Conservation (phyloP, 2,113 vertebrate genomes). For the Colinus virginianus region DNA sequence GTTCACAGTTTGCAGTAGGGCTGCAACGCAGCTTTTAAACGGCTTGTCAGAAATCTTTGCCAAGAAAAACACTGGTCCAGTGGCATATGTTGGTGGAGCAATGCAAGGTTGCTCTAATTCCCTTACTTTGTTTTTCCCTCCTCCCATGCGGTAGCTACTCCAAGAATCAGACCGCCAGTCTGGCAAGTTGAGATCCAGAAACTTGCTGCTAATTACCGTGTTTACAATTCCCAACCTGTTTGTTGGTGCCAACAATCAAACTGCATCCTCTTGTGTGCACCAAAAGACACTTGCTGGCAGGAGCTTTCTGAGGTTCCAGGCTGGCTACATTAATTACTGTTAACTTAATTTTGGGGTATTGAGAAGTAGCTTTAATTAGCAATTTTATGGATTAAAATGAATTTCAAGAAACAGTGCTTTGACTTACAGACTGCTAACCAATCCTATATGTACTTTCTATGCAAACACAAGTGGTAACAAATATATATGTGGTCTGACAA, state of each 20-base stretch:
- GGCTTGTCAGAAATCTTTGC: conserved; percentile 73
- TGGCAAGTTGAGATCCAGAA: conserved; percentile 81
- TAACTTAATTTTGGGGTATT: conserved; percentile 74
- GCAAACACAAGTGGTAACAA: neutral
- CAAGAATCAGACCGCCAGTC: conserved; percentile 77
- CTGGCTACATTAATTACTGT: conserved; percentile 81
- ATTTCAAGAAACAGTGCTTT: conserved; percentile 45
- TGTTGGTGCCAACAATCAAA: conserved; percentile 79
- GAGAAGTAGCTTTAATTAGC: conserved; percentile 71
- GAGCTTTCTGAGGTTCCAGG: conserved; percentile 76
- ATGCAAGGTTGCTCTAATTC: conserved; percentile 76
- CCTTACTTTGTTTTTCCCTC: conserved; percentile 78
- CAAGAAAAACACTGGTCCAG: conserved; percentile 81
- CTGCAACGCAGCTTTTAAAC: conserved; percentile 60
- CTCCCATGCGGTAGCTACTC: conserved; percentile 71
- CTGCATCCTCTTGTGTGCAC: conserved; percentile 77
- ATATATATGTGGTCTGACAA: conserved; percentile 29
- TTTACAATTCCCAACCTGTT: conserved; percentile 83
- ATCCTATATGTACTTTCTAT: conserved; percentile 19
- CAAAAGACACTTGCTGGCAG: conserved; percentile 79
- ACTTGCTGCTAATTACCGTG: conserved; percentile 83
- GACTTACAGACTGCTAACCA: neutral
- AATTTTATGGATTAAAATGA: conserved; percentile 67
- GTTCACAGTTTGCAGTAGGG: conserved; percentile 69
- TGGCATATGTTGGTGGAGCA: conserved; percentile 75